Base-by-base conservation (phyloP, 2,888 invertebrate genomes). In the Apamea monoglypha region DNA sequence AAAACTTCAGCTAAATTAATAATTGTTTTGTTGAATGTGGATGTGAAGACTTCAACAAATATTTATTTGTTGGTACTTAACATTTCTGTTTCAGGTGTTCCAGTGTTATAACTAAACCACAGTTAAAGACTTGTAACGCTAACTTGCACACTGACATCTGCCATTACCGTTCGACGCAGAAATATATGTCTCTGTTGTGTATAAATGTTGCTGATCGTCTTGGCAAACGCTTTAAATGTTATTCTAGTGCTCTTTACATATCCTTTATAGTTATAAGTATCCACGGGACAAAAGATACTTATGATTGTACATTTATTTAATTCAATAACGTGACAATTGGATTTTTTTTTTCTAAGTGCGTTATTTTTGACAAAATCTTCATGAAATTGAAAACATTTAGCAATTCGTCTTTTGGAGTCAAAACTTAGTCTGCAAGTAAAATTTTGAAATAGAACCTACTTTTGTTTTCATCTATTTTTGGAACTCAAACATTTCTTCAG, bases 141-240 rank as follows among this genome's bases (percentile, higher is more conserved):
- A 90, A 91, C 89, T 91, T 91, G 90, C 90, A 94, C 93, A 92
- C 92, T 90, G 91, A 94, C 92, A 92, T 91, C 91, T 92, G 92
- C 91, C 89, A 85, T 88, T 84, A 90, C 78, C 83, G 87, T 89
- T 83, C 76, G 73, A 87, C 84, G 87, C 84, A 74, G 82, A 82
- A 83, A 81, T 81, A 69, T 80, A 84, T 83, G 72, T 86, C 89
- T 90, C 82, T 93, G 92, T 94, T 94, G 93, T 94, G 92, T 91
- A 94, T 93, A 93, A 90, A 91, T 96, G 95, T 96, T 84, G 95
- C 94, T 95, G 93, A 91, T 85, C 94, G 95, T 95, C 91, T 95
- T 95, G 94, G 94, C 94, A 94, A 94, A 92, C 90, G 96, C 96
- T 96, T 96, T 96, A 92, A 92, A 92, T 96, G 96, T 96, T 94